Evolutionary conservation across 2,888 invertebrate species (phyloP).

Genomic region (Exephanes ischioxanthus): DNA sequence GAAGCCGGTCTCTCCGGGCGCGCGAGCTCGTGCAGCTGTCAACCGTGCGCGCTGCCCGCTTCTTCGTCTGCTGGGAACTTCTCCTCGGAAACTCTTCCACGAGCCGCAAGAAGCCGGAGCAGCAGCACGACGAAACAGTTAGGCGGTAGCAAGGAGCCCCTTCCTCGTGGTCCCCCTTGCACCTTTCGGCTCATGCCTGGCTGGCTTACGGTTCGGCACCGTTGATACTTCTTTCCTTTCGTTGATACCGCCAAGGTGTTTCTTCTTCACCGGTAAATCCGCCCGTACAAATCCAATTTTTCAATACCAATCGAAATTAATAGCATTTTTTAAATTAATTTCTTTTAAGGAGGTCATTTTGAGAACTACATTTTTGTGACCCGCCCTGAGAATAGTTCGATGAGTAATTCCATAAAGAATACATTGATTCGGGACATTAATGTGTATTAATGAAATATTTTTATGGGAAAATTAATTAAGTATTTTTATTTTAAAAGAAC

Average conservation of each 20-base stretch:
- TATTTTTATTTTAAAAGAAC: neutral
- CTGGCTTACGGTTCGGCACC: constrained; percentile 2
- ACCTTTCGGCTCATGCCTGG: constrained; percentile 2
- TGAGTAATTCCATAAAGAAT: neutral
- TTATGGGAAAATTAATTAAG: too few relatives aligned
- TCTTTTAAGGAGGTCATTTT: neutral
- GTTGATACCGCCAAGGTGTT: neutral
- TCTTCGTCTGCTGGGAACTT: constrained; percentile 35
- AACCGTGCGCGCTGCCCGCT: constrained; percentile 32
- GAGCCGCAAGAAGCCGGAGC: neutral
- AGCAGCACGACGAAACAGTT: constrained; percentile 49
- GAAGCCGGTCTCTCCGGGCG: constrained; percentile 48
- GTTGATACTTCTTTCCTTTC: neutral
- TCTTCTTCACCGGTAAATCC: neutral
- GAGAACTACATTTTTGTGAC: neutral
- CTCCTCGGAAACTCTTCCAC: constrained; percentile 33
- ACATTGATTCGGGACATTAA: neutral
- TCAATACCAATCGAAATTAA: neutral
- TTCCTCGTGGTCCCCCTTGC: neutral
- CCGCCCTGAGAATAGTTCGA: neutral
- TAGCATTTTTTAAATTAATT: neutral
- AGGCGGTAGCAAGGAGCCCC: constrained; percentile 26
- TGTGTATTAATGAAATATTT: too few relatives aligned
- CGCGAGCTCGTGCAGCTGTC: constrained; percentile 45
- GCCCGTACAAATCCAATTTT: neutral